Base-by-base conservation (phyloP, 2,113 vertebrate genomes). In the Sterrhoptilus dennistouni region DNA sequence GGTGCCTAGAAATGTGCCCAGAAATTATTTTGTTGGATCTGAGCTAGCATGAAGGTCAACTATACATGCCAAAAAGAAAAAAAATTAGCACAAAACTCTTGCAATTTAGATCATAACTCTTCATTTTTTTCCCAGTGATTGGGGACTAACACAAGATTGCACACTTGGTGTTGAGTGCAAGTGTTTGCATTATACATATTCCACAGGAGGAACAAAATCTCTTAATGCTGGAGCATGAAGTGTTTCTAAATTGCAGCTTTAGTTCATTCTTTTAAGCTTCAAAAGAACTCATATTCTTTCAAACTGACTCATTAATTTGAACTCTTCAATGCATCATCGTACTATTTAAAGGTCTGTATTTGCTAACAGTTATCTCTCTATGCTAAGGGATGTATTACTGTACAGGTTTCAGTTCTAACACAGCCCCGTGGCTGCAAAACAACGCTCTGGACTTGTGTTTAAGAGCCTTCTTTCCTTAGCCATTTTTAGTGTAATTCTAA, bases 91-190 rank as follows among this genome's bases (percentile, higher is more conserved):
- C 11, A 59, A 28, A 69, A 69, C n/a, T 63, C 28, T 19, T 63
- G 50, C 80, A 72, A 54, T 4, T 29, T 33, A 84, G 38, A 36
- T 50, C 0, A 1, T 64, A 60, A 29, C 3, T 59, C 53, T 77
- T 72, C 7, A 0, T 0, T 6, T 64, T 88, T 82, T 82, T 36
- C 5, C 23, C 3, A 4, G 12, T 12, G 7, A 3, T 1, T 31
- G 36, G 5, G 10, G 22, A 35, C 22, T 89, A 57, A 63, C 21
- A 23, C 15, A 74, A 44, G n/a, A 68, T 56, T 36, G 23, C 7
- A 31, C 8, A 31, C 16, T 76, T 70, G 0, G 2, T 65, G 8
- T 76, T 80, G 42, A 83, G 45, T 88, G 25, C 40, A 65, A 65
- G 19, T 35, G n/a, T 69, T 92, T 80, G 19, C n/a, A 6, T 64